Base-by-base conservation (phyloP, 2,888 invertebrate genomes). In the Ectropis crepuscularia region DNA sequence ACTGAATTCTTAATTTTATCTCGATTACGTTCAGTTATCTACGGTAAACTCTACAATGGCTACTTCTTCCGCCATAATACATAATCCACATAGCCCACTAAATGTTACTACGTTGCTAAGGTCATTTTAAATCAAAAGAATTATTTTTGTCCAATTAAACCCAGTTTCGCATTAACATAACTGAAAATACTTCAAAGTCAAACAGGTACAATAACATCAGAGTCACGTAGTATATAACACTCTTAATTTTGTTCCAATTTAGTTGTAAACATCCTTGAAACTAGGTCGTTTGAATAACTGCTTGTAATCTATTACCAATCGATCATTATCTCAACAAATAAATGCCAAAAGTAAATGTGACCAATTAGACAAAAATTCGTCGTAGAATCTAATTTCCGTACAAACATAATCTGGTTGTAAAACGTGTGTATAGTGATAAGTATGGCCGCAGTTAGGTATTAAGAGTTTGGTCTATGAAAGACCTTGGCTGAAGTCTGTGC, bases 401-500 rank as follows among this genome's bases (percentile, higher is more conserved):
- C 50, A 61, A 28, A 1, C 11, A 47, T 59, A 41, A 45, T 46
- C 46, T 47, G 9, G 38, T 39, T 59, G 10, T n/a, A 12, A 12
- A 46, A 39, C 5, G 28, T 47, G 41, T 11, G 45, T 38, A 6
- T 11, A 11, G 5, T 1, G 10, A 47, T n/a, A 46, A 45, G 61
- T 59, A 61, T 47, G 51, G 62, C 63, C 28, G 36, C 36, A 36
- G 9, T 16, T 60, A 42, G 58, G 45, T 10, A 50, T 54, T 45
- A 61, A 6, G 37, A 63, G 63, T 57, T 54, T 38, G 61, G 57
- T 57, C 42, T 46, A 51, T 45, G 38, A 53, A 74, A 73, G 73
- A 82, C 85, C 83, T 82, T 74, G 62, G 47, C 36, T 55, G 57
- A 70, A 74, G 77, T 76, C 74, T 77, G 77, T 81, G 79, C 74